Base-by-base conservation (phyloP, 64 coral and sea anemone species). In the Pocillopora verrucosa region DNA sequence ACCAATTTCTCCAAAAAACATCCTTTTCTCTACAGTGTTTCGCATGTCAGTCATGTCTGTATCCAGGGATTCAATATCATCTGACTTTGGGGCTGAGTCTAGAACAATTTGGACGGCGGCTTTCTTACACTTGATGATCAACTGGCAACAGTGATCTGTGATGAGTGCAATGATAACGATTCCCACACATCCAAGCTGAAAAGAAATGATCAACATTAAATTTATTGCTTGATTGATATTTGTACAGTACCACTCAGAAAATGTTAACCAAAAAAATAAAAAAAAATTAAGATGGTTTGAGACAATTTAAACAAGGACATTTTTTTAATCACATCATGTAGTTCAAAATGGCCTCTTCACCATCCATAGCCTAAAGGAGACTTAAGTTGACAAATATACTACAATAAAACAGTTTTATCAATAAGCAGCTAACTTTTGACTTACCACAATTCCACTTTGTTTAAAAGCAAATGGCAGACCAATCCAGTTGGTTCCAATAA, bases 361-460 rank as follows among this genome's bases (percentile, higher is more conserved):
- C 22, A 16, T 67, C 16, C 16, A 9, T 67, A 19, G 22, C 64
- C 64, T 67, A 19, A 19, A 67, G 16, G 16, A 41, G 14, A 35
- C 13, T 24, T 59, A 0, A 34, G 77, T 19, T 17, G 16, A 16
- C 10, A 20, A 17, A 30, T 30, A 30, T 30, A 30, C 30, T 30
- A 0, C 30, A 30, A 30, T 30, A 30, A 30, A 30, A 30, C 30
- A 30, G 30, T 30, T 30, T 37, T 36, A 76, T 45, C 14, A 38
- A 37, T 77, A 77, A n/a, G 17, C 37, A n/a, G 16, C 10, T 22
- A 67, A 7, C 20, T 25, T 51, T 5, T 9, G 41, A 84, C 88
- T 97, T 84, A 99, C 97, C 87, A 95, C 76, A 72, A 99, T 24
- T 58, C 97, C 97, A 99, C 97, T 99, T 88, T 99, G 93, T 68